Evolutionary conservation across 2,797 vertebrate genomes (phyloP).

Genomic region (Fundulus diaphanus): DNA sequence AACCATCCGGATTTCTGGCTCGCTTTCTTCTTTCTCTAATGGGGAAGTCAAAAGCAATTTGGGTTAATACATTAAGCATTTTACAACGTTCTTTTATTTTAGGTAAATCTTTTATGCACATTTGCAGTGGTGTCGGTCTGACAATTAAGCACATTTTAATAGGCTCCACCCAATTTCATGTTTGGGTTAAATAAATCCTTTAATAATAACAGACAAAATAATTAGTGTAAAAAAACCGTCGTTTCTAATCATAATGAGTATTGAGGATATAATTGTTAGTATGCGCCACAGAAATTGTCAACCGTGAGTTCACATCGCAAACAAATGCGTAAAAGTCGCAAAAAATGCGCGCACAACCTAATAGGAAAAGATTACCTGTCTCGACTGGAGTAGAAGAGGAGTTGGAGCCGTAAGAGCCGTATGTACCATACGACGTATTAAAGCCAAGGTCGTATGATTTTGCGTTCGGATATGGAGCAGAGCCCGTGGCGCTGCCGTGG

Average conservation of each 20-base stretch:
- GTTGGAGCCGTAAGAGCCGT: constrained; percentile 88
- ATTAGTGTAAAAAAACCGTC: neutral
- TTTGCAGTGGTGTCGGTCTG: neutral
- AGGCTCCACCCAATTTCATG: neutral
- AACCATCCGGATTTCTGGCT: constrained; percentile 96
- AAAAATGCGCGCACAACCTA: neutral
- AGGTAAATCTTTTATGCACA: neutral
- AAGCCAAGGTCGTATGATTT: constrained; percentile 93
- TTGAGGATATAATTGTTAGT: neutral
- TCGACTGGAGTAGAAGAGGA: constrained; percentile 89
- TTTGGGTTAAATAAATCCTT: neutral
- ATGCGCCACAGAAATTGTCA: neutral
- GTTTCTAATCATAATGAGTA: neutral
- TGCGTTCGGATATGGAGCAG: constrained; percentile 83
- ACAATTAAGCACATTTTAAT: neutral
- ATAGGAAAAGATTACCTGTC: constrained; percentile 80
- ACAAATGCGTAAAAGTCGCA: neutral
- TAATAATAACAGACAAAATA: no score
- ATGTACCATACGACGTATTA: constrained; percentile 87
- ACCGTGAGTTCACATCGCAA: neutral
- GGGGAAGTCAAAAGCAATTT: constrained; percentile 33
- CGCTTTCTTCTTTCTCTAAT: constrained; percentile 94
- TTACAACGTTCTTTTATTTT: neutral
- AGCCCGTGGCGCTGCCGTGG: constrained; percentile 82
- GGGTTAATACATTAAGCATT: constrained; percentile 1